phyloP scores from a whole-genome alignment of 2,113 vertebrate species.

The Hippopotamus amphibius region DNA sequence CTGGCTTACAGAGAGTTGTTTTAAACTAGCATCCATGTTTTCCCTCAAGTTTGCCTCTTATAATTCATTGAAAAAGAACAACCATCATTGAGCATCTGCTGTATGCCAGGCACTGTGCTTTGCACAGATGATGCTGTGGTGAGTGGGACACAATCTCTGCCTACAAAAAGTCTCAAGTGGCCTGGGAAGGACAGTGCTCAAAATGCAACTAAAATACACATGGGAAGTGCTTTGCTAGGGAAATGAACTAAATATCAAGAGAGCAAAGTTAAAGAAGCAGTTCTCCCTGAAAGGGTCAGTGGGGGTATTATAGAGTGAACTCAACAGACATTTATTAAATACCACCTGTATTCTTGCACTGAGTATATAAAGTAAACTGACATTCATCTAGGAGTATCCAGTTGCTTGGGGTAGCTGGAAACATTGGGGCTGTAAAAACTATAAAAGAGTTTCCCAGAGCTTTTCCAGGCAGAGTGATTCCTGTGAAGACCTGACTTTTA shows the following conservation, averaged over 20 bases:
- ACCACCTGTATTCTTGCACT: not conserved
- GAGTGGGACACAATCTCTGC: not conserved
- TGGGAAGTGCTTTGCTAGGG: not conserved
- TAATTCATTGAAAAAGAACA: conserved; percentile 48
- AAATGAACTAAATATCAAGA: not conserved
- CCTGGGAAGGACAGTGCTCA: conserved; percentile 20
- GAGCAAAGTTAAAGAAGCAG: not conserved
- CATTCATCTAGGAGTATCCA: not conserved
- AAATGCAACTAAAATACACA: not conserved
- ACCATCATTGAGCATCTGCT: not conserved
- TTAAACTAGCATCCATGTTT: conserved; percentile 13
- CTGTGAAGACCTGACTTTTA: not conserved
- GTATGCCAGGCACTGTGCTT: not conserved
- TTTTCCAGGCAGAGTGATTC: not conserved
- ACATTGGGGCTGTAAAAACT: not conserved
- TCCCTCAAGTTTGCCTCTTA: not conserved
- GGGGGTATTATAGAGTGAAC: not conserved
- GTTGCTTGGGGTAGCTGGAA: conserved; percentile 8
- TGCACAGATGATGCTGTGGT: not conserved
- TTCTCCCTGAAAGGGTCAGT: conserved; percentile 10
- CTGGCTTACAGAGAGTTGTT: conserved; percentile 30
- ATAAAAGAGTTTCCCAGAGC: not conserved
- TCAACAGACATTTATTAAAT: conserved; percentile 39
- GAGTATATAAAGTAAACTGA: not conserved
- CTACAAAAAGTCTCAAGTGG: not conserved